phyloP scores from a whole-genome alignment of 2,797 vertebrate genomes.

The Dallia pectoralis region DNA sequence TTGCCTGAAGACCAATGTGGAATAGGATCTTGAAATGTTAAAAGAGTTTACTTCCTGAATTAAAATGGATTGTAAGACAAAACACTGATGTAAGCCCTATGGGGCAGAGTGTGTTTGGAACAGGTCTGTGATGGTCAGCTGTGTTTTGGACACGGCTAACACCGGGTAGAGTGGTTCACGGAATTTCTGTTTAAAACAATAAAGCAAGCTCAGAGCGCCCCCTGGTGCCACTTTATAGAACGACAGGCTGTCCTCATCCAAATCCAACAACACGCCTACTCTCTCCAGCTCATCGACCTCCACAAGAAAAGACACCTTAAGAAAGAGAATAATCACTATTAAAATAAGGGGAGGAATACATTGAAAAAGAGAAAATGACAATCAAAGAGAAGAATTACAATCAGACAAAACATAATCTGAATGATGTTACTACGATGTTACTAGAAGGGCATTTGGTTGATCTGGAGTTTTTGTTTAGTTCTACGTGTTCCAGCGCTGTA shows the following conservation, averaged over 20 bases:
- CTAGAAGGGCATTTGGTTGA: neutral
- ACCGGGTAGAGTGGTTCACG: constrained; percentile 66
- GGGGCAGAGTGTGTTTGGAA: constrained; percentile 19
- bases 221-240: constrained; percentile 74
- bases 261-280: constrained; percentile 74
- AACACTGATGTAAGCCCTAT: no score
- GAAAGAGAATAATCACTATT: neutral
- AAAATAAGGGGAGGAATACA: no score
- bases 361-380: no score
- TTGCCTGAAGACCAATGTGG: no score
- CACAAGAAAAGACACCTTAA: constrained; percentile 42
- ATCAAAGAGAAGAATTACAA: no score
- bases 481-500: no score
- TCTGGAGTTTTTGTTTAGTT: no score
- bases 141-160: constrained; percentile 50
- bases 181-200: constrained; percentile 71
- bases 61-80: no score
- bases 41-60: no score
- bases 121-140: constrained; percentile 45
- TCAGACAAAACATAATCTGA: neutral
- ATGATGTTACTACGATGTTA: neutral
- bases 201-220: constrained; percentile 67
- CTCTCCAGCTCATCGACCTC: constrained; percentile 50
- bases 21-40: no score
- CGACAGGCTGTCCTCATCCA: constrained; percentile 69